Evolutionary conservation across 2,113 vertebrate species (phyloP).

Genomic region (Globicephala melas): DNA sequence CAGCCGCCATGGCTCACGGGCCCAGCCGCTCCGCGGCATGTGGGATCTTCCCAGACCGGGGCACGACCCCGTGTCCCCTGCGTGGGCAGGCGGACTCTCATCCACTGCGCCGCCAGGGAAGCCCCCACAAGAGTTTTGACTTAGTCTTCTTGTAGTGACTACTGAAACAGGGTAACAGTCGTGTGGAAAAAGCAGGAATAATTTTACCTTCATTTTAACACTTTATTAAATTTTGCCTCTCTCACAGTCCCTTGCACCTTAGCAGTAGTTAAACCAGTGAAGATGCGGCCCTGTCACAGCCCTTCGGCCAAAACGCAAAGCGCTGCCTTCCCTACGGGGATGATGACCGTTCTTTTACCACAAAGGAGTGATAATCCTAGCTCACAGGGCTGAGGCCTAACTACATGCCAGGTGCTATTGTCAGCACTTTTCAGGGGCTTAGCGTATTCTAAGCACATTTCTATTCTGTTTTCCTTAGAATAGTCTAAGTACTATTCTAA

Average conservation of each 20-base stretch:
- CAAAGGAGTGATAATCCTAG: not conserved
- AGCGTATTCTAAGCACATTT: not conserved
- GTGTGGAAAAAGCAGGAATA: not conserved
- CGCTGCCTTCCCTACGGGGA: not conserved
- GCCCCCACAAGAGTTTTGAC: not conserved
- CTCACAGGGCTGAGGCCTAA: not conserved
- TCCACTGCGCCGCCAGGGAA: too few species aligned
- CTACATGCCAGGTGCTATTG: not conserved
- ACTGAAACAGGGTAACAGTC: not conserved
- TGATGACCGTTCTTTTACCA: not conserved
- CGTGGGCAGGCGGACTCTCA: too few species aligned
- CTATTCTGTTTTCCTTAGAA: not conserved
- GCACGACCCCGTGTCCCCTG: too few species aligned
- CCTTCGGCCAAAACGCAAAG: not conserved
- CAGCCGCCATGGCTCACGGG: too few species aligned
- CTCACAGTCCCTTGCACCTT: not conserved
- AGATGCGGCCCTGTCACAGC: not conserved
- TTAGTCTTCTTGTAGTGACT: not conserved
- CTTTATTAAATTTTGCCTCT: not conserved
- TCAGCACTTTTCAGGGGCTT: not conserved
- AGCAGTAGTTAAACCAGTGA: not conserved
- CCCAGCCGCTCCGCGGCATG: too few species aligned
- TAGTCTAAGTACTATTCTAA: not conserved
- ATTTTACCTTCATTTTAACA: not conserved
- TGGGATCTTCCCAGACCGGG: too few species aligned